Base-by-base conservation (phyloP, 2,888 invertebrate species). In the Ectobius pallidus region DNA sequence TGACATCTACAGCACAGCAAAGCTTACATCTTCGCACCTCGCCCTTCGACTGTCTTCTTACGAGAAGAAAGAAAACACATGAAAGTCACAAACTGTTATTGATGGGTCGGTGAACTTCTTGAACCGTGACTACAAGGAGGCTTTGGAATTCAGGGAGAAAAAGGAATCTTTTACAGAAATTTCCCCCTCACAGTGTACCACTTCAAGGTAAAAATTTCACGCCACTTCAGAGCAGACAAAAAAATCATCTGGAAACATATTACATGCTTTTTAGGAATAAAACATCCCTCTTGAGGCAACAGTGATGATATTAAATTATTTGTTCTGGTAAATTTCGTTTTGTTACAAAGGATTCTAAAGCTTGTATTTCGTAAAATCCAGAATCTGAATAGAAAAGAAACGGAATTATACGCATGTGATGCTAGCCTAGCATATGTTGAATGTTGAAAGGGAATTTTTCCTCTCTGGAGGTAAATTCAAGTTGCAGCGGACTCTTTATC, bases 121-220 rank as follows among this genome's bases (percentile, higher is more conserved):
- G 11, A 58, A 58, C 58, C 58, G 58, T 58, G 58, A 58, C 58
- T 30, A 58, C 32, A 58, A n/a, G 32, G 16, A 3, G 30, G 30
- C 58, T 58, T 58, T 30, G 30, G 58, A 16, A 58, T 25, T 14
- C 16, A 30, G 9, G 30, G n/a, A 58, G 30, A 58, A 30, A 58
- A 58, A n/a, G n/a, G 18, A 58, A 18, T 18, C 25, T 25, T 25
- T 52, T 52, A 52, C 14, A 52, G 25, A 58, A 58, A 30, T 30
- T 58, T 25, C 18, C 30, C 58, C 22, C 11, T 34, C 7, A 11
- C 25, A 52, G 52, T 3, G 58, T 30, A 58, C 58, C 30, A 58
- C 58, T 58, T 30, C 30, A 58, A 30, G 32, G 58, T 58, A 58
- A 30, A 58, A 58, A 58, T 58, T 58, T 30, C 58, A 58, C 27